Base-by-base conservation (phyloP, 2,797 vertebrate genomes). In the Hippoglossus hippoglossus region DNA sequence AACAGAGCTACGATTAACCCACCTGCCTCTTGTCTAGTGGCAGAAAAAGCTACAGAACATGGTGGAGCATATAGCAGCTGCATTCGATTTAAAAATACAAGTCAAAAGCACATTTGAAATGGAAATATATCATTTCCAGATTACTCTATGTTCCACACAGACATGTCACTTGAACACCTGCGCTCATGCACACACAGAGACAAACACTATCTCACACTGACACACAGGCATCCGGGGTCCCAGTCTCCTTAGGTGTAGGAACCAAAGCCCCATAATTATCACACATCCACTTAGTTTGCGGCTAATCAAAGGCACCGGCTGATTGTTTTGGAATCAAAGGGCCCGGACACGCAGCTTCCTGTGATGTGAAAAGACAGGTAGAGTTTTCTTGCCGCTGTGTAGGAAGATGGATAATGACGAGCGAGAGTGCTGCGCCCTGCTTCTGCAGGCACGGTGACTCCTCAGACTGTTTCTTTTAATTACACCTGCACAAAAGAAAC, bases 251-350 rank as follows among this genome's bases (percentile, higher is more conserved):
- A 58, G 78, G 56, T 51, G 63, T 71, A 13, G 50, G 54, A 84
- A 70, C 71, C 79, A 74, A 73, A 79, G 67, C 47, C 52, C 73
- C 46, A 50, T 82, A 81, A 91, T 93, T 83, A 90, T 85, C 69
- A 71, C 67, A 72, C 61, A 82, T 81, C 68, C 73, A 82, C 73
- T 84, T 71, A 81, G 86, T 82, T 74, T 74, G 80, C 50, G 12
- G n/a, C 64, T 83, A 89, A 90, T 91, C 82, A 92, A 92, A 92
- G 80, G 66, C 46, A 10, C 56, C 57, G 51, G 80, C 78, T 84
- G 91, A 90, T 85, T 86, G 88, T 91, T 89, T 80, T 73, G 54
- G 64, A 85, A 85, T 92, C 85, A 91, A 90, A 92, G 84, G 73
- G 76, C 54, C 60, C 0, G 52, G 69, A 79, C 70, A 59, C 63